phyloP scores from a whole-genome alignment of 2,113 vertebrate species.

The Onychostoma macrolepis region DNA sequence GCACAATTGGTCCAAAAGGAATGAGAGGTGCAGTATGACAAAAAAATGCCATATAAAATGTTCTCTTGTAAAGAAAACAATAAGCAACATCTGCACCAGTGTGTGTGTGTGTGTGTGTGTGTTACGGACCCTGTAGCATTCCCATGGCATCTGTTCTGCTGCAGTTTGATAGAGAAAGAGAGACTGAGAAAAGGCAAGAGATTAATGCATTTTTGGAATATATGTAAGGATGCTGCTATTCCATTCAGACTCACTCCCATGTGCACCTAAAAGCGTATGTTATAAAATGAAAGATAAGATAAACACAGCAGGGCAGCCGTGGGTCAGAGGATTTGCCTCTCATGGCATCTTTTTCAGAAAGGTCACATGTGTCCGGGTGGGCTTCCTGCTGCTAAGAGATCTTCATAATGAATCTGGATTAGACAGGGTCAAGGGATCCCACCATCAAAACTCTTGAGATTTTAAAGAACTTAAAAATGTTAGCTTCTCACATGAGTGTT shows the following conservation, averaged over 20 bases:
- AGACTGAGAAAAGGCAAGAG: neutral
- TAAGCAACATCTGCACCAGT: constrained; percentile 18
- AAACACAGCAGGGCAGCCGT: constrained; percentile 33
- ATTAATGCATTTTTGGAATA: constrained; percentile 4
- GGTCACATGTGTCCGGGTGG: constrained; percentile 49
- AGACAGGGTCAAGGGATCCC: constrained; percentile 36
- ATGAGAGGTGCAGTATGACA: constrained; percentile 13
- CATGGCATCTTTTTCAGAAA: constrained; percentile 41
- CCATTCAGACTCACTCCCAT: constrained; percentile 9
- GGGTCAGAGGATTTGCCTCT: constrained; percentile 48
- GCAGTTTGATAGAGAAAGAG: neutral
- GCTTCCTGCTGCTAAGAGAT: constrained; percentile 50
- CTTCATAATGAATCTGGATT: constrained; percentile 50
- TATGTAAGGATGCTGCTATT: neutral
- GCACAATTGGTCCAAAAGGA: constrained; percentile 1
- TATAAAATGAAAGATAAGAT: constrained; percentile 14
- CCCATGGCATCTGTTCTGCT: constrained; percentile 44
- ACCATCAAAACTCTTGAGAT: constrained; percentile 6
- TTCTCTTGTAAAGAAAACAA: neutral
- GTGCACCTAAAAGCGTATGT: neutral
- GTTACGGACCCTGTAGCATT: neutral
- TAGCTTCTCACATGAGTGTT: neutral
- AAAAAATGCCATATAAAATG: constrained; percentile 8
- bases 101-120: neutral
- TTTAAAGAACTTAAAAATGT: neutral